Conservation (phyloP, 53 echinoderm and acorn worm species). For the Echinarachnius parma region DNA sequence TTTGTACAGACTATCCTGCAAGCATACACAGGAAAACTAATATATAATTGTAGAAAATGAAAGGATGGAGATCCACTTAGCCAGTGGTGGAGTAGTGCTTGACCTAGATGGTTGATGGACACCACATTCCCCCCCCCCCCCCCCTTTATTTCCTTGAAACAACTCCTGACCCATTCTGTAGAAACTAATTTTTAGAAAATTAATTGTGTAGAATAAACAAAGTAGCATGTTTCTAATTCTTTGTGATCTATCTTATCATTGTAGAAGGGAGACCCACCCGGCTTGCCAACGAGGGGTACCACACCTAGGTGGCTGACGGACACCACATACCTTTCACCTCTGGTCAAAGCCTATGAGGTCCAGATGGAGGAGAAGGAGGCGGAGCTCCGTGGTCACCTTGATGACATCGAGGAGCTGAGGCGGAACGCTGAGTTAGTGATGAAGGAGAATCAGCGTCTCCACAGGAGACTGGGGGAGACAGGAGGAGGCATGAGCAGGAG, state of each 20-base stretch:
- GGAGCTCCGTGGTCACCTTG: slow-evolving; percentile 49
- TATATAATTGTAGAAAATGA: too few relatives aligned
- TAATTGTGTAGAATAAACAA: too few relatives aligned
- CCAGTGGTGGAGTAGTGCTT: too few relatives aligned
- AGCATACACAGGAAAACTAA: too few relatives aligned
- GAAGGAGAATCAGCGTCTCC: slow-evolving; percentile 83
- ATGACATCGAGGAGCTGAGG: slow-evolving; percentile 76
- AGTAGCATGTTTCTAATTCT: too few relatives aligned
- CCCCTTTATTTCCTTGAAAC: too few relatives aligned
- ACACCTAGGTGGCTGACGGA: slow-evolving; percentile 92
- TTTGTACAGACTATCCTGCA: too few relatives aligned
- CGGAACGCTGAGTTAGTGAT: slow-evolving; percentile 79
- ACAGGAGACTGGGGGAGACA: slow-evolving; percentile 67
- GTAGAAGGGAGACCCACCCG: slow-evolving; percentile 95
- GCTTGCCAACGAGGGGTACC: slow-evolving; percentile 78
- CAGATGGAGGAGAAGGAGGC: slow-evolving; percentile 79
- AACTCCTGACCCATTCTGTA: too few relatives aligned
- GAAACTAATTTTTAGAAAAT: too few relatives aligned
- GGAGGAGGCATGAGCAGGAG: slow-evolving; percentile 38
- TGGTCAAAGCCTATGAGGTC: slow-evolving; percentile 84
- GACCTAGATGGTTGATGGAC: too few relatives aligned
- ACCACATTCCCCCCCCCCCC: too few relatives aligned
- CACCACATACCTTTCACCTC: slow-evolving; percentile 85
- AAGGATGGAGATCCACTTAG: too few relatives aligned
- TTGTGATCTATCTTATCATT: background rate